These are phyloP conservation scores for Philonicus albiceps DNA, from an alignment of 2,888 invertebrate genomes.

Conservation along the genomic window DNA sequence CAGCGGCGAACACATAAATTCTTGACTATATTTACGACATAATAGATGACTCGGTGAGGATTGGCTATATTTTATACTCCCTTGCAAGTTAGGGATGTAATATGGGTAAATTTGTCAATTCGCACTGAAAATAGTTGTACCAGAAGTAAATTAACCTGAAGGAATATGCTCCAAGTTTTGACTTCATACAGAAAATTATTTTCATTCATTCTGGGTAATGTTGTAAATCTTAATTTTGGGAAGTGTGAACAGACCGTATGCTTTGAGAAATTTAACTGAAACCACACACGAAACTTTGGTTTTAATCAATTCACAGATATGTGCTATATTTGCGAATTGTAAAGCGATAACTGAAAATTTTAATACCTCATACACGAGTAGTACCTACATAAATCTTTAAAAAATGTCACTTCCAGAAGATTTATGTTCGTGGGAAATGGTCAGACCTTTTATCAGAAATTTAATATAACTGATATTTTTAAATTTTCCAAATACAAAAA, in stretches of 20 bases:
- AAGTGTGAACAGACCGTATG: background rate
- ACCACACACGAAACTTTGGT: background rate
- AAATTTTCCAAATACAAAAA: too few relatives aligned
- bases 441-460: too few relatives aligned
- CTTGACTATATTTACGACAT: background rate
- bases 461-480: too few relatives aligned
- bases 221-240: background rate
- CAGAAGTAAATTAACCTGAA: background rate
- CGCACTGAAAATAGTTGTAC: background rate
- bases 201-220: background rate
- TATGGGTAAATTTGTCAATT: constrained; percentile 12
- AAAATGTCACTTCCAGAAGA: too few relatives aligned
- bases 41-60: constrained; percentile 26
- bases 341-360: background rate
- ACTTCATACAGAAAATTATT: background rate
- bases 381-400: background rate
- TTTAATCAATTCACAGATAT: background rate
- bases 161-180: background rate
- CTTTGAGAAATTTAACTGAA: background rate
- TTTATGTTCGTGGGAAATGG: too few relatives aligned
- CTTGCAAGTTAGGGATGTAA: background rate
- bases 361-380: too few relatives aligned
- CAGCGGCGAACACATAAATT: constrained; percentile 15
- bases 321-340: background rate
- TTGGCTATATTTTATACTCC: constrained; percentile 6